These are phyloP conservation scores for Altica lythri DNA, from an alignment of 2,888 invertebrate genomes.

Conservation along the genomic window DNA sequence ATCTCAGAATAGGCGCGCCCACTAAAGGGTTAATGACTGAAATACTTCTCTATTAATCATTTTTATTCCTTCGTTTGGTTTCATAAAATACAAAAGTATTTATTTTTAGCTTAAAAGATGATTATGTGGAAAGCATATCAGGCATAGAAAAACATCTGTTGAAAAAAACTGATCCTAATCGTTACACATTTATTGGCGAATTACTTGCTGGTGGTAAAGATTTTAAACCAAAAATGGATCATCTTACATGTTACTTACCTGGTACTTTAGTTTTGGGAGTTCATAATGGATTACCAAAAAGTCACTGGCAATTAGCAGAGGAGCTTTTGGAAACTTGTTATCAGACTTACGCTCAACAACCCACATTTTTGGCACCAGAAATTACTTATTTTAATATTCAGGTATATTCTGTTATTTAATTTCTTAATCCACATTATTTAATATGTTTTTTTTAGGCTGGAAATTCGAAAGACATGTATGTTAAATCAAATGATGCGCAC, in stretches of 20 bases:
- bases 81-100: no score
- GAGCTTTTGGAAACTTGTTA: slow-evolving; percentile 92
- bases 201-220: slow-evolving; percentile 80
- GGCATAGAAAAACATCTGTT: slow-evolving; percentile 82
- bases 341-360: slow-evolving; percentile 89
- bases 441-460: slow-evolving; percentile 55
- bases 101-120: slow-evolving; percentile 77
- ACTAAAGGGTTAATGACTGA: no score
- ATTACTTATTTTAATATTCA: slow-evolving; percentile 92
- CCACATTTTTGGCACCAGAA: slow-evolving; percentile 94
- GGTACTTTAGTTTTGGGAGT: slow-evolving; percentile 88
- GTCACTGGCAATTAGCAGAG: slow-evolving; percentile 85
- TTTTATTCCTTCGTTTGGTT: no score
- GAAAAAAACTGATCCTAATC: slow-evolving; percentile 75
- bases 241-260: slow-evolving; percentile 93
- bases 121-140: slow-evolving; percentile 81
- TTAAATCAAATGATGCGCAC: slow-evolving; percentile 91
- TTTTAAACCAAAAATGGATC: slow-evolving; percentile 96
- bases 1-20: no score
- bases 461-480: slow-evolving; percentile 78
- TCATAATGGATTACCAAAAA: slow-evolving; percentile 81
- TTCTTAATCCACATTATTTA: no score
- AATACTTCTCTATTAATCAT: no score
- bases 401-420: no score
- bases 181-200: slow-evolving; percentile 89